Conservation (phyloP, 2,797 vertebrate species). For the Helicolenus hilgendorfi region DNA sequence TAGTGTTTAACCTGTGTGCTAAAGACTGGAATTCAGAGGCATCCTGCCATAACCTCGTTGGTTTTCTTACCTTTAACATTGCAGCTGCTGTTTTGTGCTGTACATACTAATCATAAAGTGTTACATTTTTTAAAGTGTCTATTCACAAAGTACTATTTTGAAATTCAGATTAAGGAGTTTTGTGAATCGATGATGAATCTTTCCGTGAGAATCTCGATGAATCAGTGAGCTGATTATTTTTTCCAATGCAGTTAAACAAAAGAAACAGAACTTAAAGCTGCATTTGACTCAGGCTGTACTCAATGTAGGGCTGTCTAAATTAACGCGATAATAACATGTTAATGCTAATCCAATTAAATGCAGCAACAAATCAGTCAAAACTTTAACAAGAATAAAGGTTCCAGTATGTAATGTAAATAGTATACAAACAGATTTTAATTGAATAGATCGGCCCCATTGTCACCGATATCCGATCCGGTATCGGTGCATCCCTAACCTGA, state of each 20-base stretch:
- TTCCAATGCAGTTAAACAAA: background rate
- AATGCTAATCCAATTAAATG: no score
- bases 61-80: background rate
- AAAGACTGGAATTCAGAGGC: background rate
- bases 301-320: background rate
- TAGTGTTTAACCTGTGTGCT: background rate
- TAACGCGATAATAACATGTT: no score
- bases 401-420: no score
- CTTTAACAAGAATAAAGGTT: no score
- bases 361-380: no score
- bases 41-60: background rate
- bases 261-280: background rate
- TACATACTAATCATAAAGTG: background rate
- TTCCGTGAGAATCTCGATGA: background rate
- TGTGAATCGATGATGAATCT: background rate
- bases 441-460: no score
- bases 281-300: background rate
- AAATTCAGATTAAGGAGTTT: background rate
- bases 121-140: background rate
- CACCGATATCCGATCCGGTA: no score
- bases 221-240: background rate
- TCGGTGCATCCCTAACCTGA: background rate
- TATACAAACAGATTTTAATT: no score
- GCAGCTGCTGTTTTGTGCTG: background rate
- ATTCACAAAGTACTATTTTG: background rate